These are phyloP conservation scores for Spea bombifrons DNA, from an alignment of 2,113 vertebrate species.

Conservation along the genomic window DNA sequence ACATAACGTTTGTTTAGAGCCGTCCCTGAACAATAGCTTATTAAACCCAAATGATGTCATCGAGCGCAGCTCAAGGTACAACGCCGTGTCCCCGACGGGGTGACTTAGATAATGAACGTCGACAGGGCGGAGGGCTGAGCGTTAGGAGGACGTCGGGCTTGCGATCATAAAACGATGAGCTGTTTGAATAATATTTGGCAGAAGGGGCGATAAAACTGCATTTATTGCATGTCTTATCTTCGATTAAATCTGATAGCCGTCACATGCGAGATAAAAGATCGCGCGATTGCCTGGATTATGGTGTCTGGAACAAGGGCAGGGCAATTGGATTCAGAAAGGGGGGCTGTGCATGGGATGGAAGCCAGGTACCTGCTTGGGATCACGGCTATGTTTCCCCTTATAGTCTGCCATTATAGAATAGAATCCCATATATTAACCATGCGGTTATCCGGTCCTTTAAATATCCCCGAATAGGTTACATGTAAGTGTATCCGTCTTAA, in stretches of 20 bases:
- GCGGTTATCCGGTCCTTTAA: too few species aligned
- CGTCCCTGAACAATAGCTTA: neutral
- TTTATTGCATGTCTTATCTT: constrained; percentile 21
- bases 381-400: too few species aligned
- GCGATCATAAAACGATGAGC: neutral
- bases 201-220: constrained; percentile 25
- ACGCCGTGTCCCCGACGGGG: neutral
- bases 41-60: neutral
- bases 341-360: neutral
- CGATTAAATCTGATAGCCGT: constrained; percentile 8
- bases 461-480: too few species aligned
- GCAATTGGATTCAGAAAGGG: neutral
- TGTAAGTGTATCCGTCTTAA: too few species aligned
- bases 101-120: constrained; percentile 12
- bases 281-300: neutral
- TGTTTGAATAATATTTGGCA: neutral
- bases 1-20: neutral
- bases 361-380: neutral
- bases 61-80: neutral
- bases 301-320: constrained; percentile 9
- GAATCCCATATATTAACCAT: too few species aligned
- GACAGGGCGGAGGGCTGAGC: neutral
- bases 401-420: too few species aligned
- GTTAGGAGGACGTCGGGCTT: neutral
- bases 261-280: constrained; percentile 6